These are phyloP conservation scores for Antheraea mylitta DNA, from an alignment of 1,140 invertebrate species.

Conservation along the genomic window DNA sequence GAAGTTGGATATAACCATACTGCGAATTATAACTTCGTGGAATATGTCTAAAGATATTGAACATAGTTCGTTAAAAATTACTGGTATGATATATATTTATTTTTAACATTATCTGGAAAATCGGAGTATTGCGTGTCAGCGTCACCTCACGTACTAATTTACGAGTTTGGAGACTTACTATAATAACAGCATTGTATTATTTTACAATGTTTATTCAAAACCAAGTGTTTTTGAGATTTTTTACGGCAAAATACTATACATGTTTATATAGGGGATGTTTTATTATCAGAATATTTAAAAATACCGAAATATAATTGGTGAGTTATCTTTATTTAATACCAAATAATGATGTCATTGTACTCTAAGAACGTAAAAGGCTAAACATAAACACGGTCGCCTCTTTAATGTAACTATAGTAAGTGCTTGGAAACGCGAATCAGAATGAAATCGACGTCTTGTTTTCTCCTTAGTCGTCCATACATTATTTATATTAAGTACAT, in stretches of 20 bases:
- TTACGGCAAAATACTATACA: background rate
- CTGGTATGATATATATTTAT: slow-evolving; percentile 41
- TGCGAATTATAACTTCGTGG: background rate
- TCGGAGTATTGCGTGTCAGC: slow-evolving; percentile 51
- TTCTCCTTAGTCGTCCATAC: too few species aligned
- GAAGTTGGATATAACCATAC: background rate
- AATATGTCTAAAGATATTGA: background rate
- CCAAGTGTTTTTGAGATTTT: background rate
- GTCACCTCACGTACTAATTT: slow-evolving; percentile 47
- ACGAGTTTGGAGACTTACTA: slow-evolving; percentile 15
- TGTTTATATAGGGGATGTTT: too few species aligned
- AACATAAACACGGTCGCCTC: too few species aligned
- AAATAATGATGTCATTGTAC: too few species aligned
- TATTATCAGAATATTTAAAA: too few species aligned
- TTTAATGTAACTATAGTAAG: too few species aligned
- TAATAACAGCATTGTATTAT: slow-evolving; percentile 2
- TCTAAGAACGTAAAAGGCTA: too few species aligned
- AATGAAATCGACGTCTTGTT: too few species aligned
- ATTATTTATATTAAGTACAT: too few species aligned
- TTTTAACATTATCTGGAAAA: slow-evolving; percentile 56
- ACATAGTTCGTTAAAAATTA: background rate
- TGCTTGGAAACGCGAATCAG: too few species aligned
- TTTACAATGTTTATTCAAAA: slow-evolving; percentile 11
- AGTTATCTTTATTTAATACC: too few species aligned
- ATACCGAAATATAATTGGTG: too few species aligned